Evolutionary conservation across 2,797 vertebrate genomes (phyloP), one percentile per base, ranked within the genome.

Genomic region (Acridotheres tristis): DNA sequence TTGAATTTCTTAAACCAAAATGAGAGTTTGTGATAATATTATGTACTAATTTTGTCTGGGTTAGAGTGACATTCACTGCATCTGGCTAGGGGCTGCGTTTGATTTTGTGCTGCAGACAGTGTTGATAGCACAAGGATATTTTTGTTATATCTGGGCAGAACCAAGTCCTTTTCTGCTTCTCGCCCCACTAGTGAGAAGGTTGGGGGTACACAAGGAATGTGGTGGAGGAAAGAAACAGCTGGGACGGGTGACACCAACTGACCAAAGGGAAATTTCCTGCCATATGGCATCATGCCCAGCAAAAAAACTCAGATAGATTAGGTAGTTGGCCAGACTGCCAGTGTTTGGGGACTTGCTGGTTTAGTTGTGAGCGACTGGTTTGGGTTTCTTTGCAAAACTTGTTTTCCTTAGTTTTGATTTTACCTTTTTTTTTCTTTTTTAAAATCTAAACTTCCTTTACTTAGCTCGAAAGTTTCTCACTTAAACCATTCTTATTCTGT

Each of bases 171-270:
- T 47, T 26, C 47, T 59, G n/a, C 61, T 61, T 5, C 42, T 67
- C 19, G 22, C 6, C 1, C 8, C 18, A 36, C 4, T 18, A 11
- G 4, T 23, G n/a, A n/a, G n/a, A 9, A n/a, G 58, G 34, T 8
- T 13, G 21, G 15, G 19, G 21, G 4, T 61, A 10, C 26, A 67
- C 11, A 6, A 16, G 40, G 14, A 47, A 3, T 1, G 6, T 13
- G 38, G 38, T 11, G 14, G 10, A 5, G 15, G 16, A 12, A 15
- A 15, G 11, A 32, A 14, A 16, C 1, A 67, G 21, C 15, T 1
- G 1, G 48, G 48, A 32, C 8, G 34, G 17, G 1, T 34, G 12
- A 47, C 17, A 7, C n/a, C 30, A 36, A 0, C 4, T 12, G 61
- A 53, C 29, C 25, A 18, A 19, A n/a, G 11, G 29, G 45, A 30